Percentiles rank a stretch among this genome's conserved stretches.
These are phyloP conservation scores for Antigone vipio DNA, from an alignment of 2,113 vertebrate species.

Conservation along the genomic window DNA sequence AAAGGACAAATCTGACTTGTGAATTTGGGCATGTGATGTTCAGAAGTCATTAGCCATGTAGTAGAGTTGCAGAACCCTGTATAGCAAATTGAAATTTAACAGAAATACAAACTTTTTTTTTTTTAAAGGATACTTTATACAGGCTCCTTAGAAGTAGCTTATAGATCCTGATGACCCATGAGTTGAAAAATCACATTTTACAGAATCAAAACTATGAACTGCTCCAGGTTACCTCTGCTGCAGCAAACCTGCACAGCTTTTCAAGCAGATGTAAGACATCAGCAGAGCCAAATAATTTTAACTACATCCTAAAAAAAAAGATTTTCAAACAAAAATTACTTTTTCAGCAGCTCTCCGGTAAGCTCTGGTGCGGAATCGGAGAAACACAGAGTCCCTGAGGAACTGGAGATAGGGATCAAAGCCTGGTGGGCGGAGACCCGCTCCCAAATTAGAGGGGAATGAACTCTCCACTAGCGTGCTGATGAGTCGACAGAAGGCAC, in stretches of 20 bases:
- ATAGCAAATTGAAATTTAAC: not conserved
- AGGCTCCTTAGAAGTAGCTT: not conserved
- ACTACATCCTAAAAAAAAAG: not conserved
- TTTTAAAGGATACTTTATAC: not conserved
- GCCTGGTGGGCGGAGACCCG: slow-evolving; percentile 90
- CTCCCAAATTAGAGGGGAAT: slow-evolving; percentile 91
- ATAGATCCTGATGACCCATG: not conserved
- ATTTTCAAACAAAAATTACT: slow-evolving; percentile 66
- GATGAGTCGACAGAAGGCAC: slow-evolving; percentile 91
- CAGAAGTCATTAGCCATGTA: not conserved
- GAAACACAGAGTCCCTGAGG: slow-evolving; percentile 91
- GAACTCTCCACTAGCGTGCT: slow-evolving; percentile 92
- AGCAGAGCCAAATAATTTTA: not conserved
- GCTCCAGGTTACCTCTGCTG: not conserved
- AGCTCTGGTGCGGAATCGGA: slow-evolving; percentile 93
- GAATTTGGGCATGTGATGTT: not conserved
- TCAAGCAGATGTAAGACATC: not conserved
- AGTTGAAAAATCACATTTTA: not conserved
- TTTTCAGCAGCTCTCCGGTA: slow-evolving; percentile 94
- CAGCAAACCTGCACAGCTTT: not conserved
- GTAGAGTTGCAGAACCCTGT: not conserved
- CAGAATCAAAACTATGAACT: not conserved
- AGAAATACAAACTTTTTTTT: not conserved
- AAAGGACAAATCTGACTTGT: not conserved
- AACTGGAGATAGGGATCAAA: slow-evolving; percentile 96